Evolutionary conservation across 2,888 invertebrate species (phyloP).

Genomic region (Cosmorhoe ocellata): DNA sequence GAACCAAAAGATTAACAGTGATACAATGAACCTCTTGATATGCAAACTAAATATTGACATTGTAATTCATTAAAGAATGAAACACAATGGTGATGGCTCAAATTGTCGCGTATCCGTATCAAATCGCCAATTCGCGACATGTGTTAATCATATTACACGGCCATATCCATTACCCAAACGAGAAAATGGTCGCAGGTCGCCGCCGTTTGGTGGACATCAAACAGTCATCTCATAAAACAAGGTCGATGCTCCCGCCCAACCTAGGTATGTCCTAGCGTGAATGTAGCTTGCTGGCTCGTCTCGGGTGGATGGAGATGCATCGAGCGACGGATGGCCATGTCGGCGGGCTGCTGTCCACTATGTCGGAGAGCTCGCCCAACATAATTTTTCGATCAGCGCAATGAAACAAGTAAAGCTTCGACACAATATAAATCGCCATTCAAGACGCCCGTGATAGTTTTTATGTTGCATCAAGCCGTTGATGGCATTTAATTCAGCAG

Average conservation of each 20-base stretch:
- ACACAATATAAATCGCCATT: too few species aligned
- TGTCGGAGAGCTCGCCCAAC: too few species aligned
- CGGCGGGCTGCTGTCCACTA: not conserved
- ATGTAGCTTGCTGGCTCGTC: constrained; percentile 41
- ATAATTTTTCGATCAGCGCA: too few species aligned
- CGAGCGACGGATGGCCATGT: constrained; percentile 30
- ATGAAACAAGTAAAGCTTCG: too few species aligned
- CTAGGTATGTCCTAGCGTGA: constrained; percentile 20
- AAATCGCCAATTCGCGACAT: constrained; percentile 26
- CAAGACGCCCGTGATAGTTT: too few species aligned
- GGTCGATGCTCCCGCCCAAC: constrained; percentile 45
- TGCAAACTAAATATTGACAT: too few species aligned
- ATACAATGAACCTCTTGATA: too few species aligned
- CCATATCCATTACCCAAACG: constrained; percentile 36
- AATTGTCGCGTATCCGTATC: constrained; percentile 31
- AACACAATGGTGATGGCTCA: constrained; percentile 6
- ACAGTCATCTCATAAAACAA: constrained; percentile 49
- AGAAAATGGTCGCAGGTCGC: constrained; percentile 33
- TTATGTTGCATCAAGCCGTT: too few species aligned
- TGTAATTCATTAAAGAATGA: not conserved
- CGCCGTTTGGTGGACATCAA: constrained; percentile 38
- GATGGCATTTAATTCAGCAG: too few species aligned
- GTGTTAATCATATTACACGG: constrained; percentile 34
- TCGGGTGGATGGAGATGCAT: constrained; percentile 51
- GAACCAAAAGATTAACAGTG: too few species aligned